A percentile compares a stretch with the other conserved stretches of the same genome.
phyloP scores from a whole-genome alignment of 2,888 invertebrate genomes.

The Leptothorax acervorum region DNA sequence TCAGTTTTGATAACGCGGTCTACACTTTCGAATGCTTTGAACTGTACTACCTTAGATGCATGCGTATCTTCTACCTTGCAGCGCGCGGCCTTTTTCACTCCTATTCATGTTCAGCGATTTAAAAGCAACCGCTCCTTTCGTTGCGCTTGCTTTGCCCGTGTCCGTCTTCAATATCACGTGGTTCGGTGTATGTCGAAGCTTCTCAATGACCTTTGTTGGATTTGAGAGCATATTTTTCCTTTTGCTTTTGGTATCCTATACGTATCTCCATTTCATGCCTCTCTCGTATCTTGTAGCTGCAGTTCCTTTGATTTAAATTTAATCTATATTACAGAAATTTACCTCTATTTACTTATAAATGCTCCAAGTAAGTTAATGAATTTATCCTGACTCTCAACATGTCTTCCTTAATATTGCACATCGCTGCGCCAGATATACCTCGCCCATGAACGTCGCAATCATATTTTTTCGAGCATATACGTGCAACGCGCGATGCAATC shows the following conservation, averaged over 20 bases:
- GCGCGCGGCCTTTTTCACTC: constrained; percentile 11
- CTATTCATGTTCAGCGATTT: constrained; percentile 47
- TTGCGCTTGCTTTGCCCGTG: constrained; percentile 39
- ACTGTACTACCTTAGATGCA: constrained; percentile 11
- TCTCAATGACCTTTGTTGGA: constrained; percentile 30
- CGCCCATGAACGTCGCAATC: not conserved
- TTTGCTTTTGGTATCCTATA: not conserved
- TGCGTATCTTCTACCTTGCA: constrained; percentile 21
- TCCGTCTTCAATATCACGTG: constrained; percentile 47
- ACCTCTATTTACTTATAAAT: not conserved
- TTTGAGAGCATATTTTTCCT: constrained; percentile 13
- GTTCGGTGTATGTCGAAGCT: constrained; percentile 6
- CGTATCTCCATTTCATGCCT: not conserved
- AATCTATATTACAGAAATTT: not conserved
- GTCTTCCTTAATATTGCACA: not conserved
- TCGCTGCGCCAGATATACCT: not conserved
- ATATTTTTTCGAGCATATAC: not conserved
- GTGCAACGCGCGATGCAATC: not conserved
- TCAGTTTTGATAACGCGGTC: constrained; percentile 16
- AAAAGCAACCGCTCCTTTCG: constrained; percentile 50
- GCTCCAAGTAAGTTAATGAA: not conserved
- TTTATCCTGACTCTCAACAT: not conserved
- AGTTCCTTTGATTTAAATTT: not conserved
- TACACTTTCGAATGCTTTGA: constrained; percentile 17
- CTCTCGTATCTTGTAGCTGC: not conserved